Percentiles rank a stretch among this genome's conserved stretches.
phyloP scores from a whole-genome alignment of 2,797 vertebrate species.

The Erethizon dorsatum region DNA sequence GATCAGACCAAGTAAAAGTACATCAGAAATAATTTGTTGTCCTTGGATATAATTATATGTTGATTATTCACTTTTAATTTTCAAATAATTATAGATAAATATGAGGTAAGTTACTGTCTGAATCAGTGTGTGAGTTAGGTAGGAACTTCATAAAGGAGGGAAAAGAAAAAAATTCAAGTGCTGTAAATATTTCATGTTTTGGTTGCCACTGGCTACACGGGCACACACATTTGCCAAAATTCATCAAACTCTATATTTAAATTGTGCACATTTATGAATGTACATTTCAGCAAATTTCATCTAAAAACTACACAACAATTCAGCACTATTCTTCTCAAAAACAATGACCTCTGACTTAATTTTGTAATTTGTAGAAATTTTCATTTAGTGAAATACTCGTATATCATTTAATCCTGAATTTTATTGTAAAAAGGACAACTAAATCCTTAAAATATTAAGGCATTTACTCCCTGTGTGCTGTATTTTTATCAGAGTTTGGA shows the following conservation, averaged over 20 bases:
- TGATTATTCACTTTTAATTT: neutral
- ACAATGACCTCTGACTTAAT: neutral
- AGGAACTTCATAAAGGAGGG: neutral
- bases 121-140: neutral
- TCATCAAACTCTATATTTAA: neutral
- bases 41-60: neutral
- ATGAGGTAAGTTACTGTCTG: neutral
- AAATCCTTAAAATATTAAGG: neutral
- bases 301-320: neutral
- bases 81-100: neutral
- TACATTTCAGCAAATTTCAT: neutral
- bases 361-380: neutral
- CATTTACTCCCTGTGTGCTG: neutral
- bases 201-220: neutral
- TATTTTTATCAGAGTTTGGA: neutral
- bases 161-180: neutral
- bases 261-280: neutral
- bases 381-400: neutral
- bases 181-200: neutral
- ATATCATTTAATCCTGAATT: neutral
- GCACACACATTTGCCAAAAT: neutral
- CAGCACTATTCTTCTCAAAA: neutral
- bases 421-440: neutral
- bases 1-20: neutral
- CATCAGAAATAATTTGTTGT: neutral